These are phyloP conservation scores for Hirtodrosophila alboralis DNA, from an alignment of 2,888 invertebrate genomes.

Conservation along the genomic window DNA sequence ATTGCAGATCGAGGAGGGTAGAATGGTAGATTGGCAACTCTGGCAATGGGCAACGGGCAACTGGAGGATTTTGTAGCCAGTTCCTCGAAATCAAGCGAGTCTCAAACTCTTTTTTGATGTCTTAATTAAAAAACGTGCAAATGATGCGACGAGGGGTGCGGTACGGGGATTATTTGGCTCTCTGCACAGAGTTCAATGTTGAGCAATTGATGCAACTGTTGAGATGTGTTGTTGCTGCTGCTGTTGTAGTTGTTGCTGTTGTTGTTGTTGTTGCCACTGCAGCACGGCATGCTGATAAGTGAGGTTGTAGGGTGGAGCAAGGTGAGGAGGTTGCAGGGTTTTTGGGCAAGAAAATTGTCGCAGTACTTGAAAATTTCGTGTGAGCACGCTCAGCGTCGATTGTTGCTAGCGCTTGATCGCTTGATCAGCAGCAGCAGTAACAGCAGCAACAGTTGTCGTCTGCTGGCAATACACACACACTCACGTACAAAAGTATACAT, in stretches of 20 bases:
- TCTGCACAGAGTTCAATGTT: slow-evolving; percentile 75
- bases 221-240: slow-evolving; percentile 71
- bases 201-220: slow-evolving; percentile 81
- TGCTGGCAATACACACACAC: slow-evolving; percentile 36
- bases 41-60: too few species aligned
- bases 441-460: slow-evolving; percentile 56
- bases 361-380: slow-evolving; percentile 79
- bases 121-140: slow-evolving; percentile 80
- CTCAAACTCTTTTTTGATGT: slow-evolving; percentile 80
- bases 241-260: slow-evolving; percentile 33
- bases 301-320: background rate
- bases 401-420: slow-evolving; percentile 63
- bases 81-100: slow-evolving; percentile 78
- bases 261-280: slow-evolving; percentile 43
- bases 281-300: slow-evolving; percentile 74
- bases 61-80: slow-evolving; percentile 58
- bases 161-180: slow-evolving; percentile 21
- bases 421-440: slow-evolving; percentile 62
- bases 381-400: slow-evolving; percentile 79
- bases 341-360: slow-evolving; percentile 66
- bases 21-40: too few species aligned
- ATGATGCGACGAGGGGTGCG: slow-evolving; percentile 56
- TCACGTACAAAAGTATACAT: slow-evolving; percentile 16
- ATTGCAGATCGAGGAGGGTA: slow-evolving; percentile 9
- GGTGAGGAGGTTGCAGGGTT: slow-evolving; percentile 19